Evolutionary conservation across 2,113 vertebrate species (phyloP).

Genomic region (Laticauda colubrina): DNA sequence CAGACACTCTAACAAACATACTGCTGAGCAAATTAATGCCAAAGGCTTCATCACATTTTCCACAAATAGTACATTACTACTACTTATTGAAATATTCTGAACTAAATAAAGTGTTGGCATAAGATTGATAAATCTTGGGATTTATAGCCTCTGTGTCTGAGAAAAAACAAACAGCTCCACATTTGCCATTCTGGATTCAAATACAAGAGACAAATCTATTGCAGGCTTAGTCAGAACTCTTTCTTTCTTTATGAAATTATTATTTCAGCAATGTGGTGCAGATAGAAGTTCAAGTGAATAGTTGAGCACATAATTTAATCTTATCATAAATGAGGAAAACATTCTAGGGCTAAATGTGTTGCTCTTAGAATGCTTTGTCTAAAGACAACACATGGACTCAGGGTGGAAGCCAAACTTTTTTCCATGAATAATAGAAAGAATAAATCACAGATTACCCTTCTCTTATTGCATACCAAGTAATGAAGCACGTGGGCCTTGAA

Average conservation of each 20-base stretch:
- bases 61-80: neutral
- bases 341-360: neutral
- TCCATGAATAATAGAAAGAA: neutral
- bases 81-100: neutral
- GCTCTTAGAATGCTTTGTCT: neutral
- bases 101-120: neutral
- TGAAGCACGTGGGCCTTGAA: neutral
- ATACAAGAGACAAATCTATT: neutral
- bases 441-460: neutral
- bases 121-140: neutral
- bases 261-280: conserved; percentile 2
- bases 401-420: neutral
- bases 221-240: conserved; percentile 17
- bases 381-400: neutral
- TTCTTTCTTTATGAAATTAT: neutral
- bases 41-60: neutral
- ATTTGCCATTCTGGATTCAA: conserved; percentile 23
- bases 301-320: neutral
- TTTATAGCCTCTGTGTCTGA: neutral
- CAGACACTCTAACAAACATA: neutral
- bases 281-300: neutral
- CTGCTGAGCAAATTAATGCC: neutral
- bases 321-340: conserved; percentile 16
- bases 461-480: neutral
- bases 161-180: neutral